Base-by-base conservation (phyloP, 2,797 vertebrate species). In the Mastacembelus armatus region DNA sequence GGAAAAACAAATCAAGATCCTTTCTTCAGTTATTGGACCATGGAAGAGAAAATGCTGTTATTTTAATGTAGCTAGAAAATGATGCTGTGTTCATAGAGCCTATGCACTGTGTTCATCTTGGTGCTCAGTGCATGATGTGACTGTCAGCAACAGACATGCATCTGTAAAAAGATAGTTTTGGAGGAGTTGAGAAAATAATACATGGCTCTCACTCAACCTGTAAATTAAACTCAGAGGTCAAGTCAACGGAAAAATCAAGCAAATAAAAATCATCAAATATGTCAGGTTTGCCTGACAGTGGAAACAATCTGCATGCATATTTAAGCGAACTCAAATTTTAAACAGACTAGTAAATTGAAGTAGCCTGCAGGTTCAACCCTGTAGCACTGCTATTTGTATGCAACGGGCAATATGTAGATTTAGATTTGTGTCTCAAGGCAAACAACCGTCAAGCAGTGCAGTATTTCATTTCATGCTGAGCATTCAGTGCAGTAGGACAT, bases 41-140 rank as follows among this genome's bases (percentile, higher is more conserved):
- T 90, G 85, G 77, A 88, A 89, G 85, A 89, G 86, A 91, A 90
- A 93, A 92, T 86, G 84, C 89, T 84, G 81, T 90, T 87, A 90
- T 90, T 90, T 88, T 88, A 90, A 87, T 92, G 88, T 85, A 66
- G 77, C 84, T 73, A 69, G 78, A 89, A 87, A 88, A 87, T 72
- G 80, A 85, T 76, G 74, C 71, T 36, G 44, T 74, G 69, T 78
- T 87, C 74, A 77, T 62, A 36, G 71, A 49, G 80, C 54, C 70
- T 64, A 49, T 80, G 71, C 71, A 54, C 65, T 65, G 59, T 83
- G 78, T 86, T 77, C 56, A 24, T 78, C 74, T 71, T 77, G 50
- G 50, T 81, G 77, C 74, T 79, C 40, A 52, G 66, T 66, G 54
- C 49, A 56, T 18, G 67, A 74, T 63, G 64, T 70, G 57, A 78